These are phyloP conservation scores for Cataglyphis cursor DNA, from an alignment of 2,888 invertebrate genomes.

Conservation along the genomic window DNA sequence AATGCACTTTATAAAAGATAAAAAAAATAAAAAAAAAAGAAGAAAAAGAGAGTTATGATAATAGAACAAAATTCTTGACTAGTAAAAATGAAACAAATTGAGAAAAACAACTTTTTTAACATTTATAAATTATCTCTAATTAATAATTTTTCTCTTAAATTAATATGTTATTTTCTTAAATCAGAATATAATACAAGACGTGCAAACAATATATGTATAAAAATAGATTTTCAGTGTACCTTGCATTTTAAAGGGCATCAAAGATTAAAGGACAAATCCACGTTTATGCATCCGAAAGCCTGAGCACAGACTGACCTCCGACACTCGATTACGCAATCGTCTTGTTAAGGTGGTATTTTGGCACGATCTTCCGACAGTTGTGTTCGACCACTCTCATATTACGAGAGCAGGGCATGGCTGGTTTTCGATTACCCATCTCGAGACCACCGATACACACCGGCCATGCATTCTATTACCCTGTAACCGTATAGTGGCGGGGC, in stretches of 20 bases:
- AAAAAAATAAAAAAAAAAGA: not conserved
- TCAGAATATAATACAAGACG: not conserved
- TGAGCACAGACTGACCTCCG: not conserved
- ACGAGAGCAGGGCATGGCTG: slow-evolving; percentile 34
- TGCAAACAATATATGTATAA: not conserved
- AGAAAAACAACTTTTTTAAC: not conserved
- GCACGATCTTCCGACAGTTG: slow-evolving; percentile 39
- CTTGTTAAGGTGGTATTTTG: slow-evolving; percentile 33
- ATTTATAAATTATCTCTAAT: not conserved
- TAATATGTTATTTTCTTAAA: not conserved
- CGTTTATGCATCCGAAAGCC: not conserved
- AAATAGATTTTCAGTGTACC: not conserved
- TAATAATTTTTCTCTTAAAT: not conserved
- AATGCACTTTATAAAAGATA: not conserved
- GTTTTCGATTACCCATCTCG: slow-evolving; percentile 68
- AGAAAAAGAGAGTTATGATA: not conserved
- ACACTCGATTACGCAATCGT: not conserved
- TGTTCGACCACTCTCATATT: slow-evolving; percentile 34
- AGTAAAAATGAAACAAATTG: not conserved
- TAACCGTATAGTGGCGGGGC: slow-evolving; percentile 57
- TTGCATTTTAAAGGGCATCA: not conserved
- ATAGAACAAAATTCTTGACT: slow-evolving; percentile 6
- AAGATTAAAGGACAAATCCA: not conserved
- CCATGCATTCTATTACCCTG: slow-evolving; percentile 69
- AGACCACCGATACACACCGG: slow-evolving; percentile 59